Percentiles rank a stretch among this genome's conserved stretches.
Conservation (phyloP, 2,797 vertebrate species). For the Melanogrammus aeglefinus region DNA sequence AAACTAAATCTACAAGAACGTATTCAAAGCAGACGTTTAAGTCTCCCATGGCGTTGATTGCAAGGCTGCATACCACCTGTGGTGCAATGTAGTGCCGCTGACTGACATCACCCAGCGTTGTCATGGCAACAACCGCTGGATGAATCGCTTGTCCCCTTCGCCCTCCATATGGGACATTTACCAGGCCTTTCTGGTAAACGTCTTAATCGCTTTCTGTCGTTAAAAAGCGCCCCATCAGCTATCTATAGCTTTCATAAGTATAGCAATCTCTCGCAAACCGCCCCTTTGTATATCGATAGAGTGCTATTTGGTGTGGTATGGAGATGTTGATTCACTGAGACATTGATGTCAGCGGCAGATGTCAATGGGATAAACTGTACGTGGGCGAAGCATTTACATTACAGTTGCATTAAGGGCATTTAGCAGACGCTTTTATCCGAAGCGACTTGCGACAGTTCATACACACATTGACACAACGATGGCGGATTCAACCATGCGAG, state of each 20-base stretch:
- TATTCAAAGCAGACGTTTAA: neutral
- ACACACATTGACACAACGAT: too few relatives aligned
- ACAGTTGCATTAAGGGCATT: too few relatives aligned
- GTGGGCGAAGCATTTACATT: neutral
- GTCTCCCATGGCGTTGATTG: too few relatives aligned
- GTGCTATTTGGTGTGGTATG: too few relatives aligned
- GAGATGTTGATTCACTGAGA: neutral
- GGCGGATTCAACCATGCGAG: too few relatives aligned
- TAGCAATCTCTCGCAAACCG: neutral
- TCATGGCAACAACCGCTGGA: neutral
- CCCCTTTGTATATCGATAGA: neutral
- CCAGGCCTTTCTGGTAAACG: neutral
- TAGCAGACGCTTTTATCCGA: too few relatives aligned
- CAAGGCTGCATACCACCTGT: neutral
- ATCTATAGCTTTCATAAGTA: neutral
- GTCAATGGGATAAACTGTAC: neutral
- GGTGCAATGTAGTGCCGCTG: neutral
- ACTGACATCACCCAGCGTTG: neutral
- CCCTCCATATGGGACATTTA: neutral
- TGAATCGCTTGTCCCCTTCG: neutral
- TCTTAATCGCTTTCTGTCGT: neutral
- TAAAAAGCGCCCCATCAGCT: neutral
- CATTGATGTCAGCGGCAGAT: neutral
- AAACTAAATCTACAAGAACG: conserved; percentile 11
- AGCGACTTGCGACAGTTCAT: too few relatives aligned